A percentile compares a stretch with the other conserved stretches of the same genome.
Conservation (phyloP, 2,113 vertebrate species). For the Dermatemys mawii region DNA sequence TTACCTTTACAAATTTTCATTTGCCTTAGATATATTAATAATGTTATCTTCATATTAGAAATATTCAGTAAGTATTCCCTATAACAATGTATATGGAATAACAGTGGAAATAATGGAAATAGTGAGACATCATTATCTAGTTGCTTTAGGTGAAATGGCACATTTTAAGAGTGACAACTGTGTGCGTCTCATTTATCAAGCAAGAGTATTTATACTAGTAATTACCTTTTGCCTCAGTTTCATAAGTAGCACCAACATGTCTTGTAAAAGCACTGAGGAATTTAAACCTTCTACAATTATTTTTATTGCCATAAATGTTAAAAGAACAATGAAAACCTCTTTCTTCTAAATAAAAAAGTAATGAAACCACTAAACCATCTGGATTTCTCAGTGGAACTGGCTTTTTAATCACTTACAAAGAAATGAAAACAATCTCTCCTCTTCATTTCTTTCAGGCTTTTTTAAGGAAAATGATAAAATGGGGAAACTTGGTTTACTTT, state of each 20-base stretch:
- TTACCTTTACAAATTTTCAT: background rate
- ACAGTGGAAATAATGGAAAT: background rate
- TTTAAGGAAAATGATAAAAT: background rate
- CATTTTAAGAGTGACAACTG: background rate
- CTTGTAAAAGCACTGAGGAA: background rate
- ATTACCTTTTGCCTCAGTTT: background rate
- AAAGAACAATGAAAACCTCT: background rate
- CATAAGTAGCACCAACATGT: background rate
- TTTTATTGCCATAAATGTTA: background rate
- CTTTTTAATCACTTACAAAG: background rate
- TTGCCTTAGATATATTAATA: background rate
- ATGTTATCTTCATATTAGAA: background rate
- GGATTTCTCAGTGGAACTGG: background rate
- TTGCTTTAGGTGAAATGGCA: constrained; percentile 3
- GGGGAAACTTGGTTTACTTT: background rate
- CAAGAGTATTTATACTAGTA: background rate
- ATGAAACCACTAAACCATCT: background rate
- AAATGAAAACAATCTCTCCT: background rate
- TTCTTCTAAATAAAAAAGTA: background rate
- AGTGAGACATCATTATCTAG: background rate
- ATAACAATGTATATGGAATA: background rate
- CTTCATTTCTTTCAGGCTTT: background rate
- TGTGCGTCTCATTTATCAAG: background rate
- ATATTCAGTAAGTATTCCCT: background rate
- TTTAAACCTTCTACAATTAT: background rate